phyloP scores from a whole-genome alignment of 2,797 vertebrate genomes.

The Capromys pilorides region DNA sequence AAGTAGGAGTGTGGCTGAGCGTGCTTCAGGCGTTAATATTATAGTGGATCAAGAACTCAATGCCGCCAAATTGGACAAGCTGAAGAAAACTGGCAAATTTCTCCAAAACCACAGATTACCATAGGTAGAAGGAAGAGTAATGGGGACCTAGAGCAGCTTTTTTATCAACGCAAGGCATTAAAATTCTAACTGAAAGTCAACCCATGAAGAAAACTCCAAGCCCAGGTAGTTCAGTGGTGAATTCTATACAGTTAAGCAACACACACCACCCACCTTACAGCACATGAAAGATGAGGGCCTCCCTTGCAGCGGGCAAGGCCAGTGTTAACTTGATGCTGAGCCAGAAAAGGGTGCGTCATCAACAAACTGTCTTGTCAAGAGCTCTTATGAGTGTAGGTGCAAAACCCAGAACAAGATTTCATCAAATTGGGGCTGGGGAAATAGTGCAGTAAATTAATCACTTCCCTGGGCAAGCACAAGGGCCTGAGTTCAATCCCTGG shows the following conservation, averaged over 20 bases:
- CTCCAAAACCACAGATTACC: neutral
- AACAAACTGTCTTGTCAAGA: neutral
- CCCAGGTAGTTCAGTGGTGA: neutral
- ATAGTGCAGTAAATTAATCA: no score
- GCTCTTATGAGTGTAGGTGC: neutral
- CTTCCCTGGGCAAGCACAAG: no score
- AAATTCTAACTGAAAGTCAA: neutral
- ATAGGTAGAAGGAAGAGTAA: neutral
- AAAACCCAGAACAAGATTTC: neutral
- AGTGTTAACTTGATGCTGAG: neutral
- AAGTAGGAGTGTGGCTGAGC: neutral
- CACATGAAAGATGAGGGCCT: neutral
- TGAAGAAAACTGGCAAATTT: neutral
- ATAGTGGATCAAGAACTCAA: neutral
- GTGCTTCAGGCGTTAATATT: neutral
- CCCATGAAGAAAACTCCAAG: slow-evolving; percentile 4
- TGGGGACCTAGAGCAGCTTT: neutral
- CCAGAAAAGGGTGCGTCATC: neutral
- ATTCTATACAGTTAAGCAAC: neutral
- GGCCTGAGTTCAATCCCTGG: no score
- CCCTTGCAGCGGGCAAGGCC: neutral
- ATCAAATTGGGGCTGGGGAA: neutral
- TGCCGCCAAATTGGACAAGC: neutral
- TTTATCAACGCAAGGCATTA: neutral
- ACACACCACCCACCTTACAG: neutral